phyloP scores from a whole-genome alignment of 2,888 invertebrate genomes.

The Eutolmus rufibarbis region DNA sequence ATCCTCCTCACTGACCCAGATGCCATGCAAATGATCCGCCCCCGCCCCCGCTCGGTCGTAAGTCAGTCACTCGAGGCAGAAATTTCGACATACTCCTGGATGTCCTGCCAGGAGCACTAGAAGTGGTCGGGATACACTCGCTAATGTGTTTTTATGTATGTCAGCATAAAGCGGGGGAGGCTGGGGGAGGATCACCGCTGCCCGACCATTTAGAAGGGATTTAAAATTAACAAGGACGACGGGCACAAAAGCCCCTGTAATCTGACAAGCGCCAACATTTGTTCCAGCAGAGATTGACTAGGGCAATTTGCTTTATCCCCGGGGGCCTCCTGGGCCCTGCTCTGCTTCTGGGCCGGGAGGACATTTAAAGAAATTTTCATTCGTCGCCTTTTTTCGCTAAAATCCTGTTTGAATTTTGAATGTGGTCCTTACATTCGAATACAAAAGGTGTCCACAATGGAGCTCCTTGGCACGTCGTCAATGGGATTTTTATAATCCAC shows the following conservation, averaged over 20 bases:
- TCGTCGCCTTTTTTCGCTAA: not conserved
- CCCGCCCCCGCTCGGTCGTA: not conserved
- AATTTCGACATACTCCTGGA: slow-evolving; percentile 22
- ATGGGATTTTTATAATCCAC: slow-evolving; percentile 24
- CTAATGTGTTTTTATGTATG: slow-evolving; percentile 32
- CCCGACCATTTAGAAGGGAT: not conserved
- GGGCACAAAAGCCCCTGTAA: slow-evolving; percentile 19
- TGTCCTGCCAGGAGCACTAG: not conserved
- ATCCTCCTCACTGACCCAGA: slow-evolving; percentile 21
- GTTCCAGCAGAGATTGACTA: slow-evolving; percentile 23
- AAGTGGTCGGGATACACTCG: not conserved
- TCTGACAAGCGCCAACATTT: slow-evolving; percentile 34
- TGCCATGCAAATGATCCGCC: not conserved
- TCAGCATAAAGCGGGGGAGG: not conserved
- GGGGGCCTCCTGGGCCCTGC: not conserved
- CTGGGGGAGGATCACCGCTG: not conserved
- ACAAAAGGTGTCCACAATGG: slow-evolving; percentile 17
- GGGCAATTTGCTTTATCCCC: slow-evolving; percentile 23
- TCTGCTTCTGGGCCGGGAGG: not conserved
- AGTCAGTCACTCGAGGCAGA: not conserved
- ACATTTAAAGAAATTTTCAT: not conserved
- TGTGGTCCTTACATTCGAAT: not conserved
- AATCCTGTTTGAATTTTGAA: slow-evolving; percentile 9
- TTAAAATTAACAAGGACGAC: slow-evolving; percentile 32
- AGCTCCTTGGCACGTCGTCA: slow-evolving; percentile 13